Evolutionary conservation across 2,888 invertebrate genomes (phyloP), one percentile per base, ranked within the genome.

Genomic region (Cantharis nigra): DNA sequence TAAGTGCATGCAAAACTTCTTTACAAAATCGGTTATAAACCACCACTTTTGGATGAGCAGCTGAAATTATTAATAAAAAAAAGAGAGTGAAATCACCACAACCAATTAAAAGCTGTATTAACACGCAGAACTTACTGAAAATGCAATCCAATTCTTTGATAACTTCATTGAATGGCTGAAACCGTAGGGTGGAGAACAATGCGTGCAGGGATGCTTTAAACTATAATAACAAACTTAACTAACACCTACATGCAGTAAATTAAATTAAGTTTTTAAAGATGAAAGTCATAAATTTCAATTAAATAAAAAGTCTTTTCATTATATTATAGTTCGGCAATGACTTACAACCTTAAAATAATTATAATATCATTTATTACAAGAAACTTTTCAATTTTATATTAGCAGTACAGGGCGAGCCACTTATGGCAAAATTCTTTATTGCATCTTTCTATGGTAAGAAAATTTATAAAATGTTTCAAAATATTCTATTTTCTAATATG

Each of bases 101-200:
- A 75, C 67, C 74, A 78, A 65, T 77, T 20, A 20, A 49, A 78
- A 81, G 75, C 77, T 18, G 33, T 77, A 74, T 81, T 77, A 79
- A 74, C 64, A 79, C 78, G 80, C 79, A 81, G 79, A 88, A 94
- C 96, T 94, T 92, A 97, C 96, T 88, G 96, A 94, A 90, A 99
- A 99, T 87, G 90, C 90, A 86, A 90, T 88, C 13, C 97, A 96
- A 88, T 98, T 93, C 84, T 92, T 93, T 86, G 95, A 97, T 82
- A 99, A 92, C 84, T 92, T 92, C 95, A 99, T 96, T 88, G 97
- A 95, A 90, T 99, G 96, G 87, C 94, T 94, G 91, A 94, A 99
- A 85, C 98, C 98, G 89, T 99, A 99, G 23, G 99, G 98, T 82
- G 97, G 95, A 80, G 95, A 97, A 90, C 99, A 99, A 79, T 92